Evolutionary conservation across 2,113 vertebrate species (phyloP).

Genomic region (Hydropotes inermis): DNA sequence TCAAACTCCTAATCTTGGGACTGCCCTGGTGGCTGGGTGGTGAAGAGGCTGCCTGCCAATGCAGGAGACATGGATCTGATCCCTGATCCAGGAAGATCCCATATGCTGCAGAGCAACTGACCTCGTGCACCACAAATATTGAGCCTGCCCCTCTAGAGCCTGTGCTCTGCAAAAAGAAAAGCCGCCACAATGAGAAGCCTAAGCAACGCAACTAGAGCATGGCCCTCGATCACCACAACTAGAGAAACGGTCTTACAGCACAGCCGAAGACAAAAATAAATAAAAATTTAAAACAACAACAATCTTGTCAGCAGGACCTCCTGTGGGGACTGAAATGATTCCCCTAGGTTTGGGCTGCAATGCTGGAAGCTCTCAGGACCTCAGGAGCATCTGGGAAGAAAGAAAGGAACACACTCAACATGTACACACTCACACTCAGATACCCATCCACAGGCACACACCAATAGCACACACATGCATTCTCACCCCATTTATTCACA

Average conservation of each 20-base stretch:
- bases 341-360: background rate
- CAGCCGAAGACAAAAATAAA: background rate
- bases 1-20: background rate
- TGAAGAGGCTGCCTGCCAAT: background rate
- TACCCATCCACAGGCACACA: background rate
- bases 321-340: background rate
- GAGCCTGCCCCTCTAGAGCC: background rate
- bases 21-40: background rate
- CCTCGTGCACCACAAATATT: background rate
- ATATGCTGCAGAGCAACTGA: background rate
- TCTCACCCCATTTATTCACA: background rate
- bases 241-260: background rate
- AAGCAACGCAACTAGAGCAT: background rate
- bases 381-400: background rate
- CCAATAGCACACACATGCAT: fast-evolving
- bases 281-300: background rate
- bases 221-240: background rate
- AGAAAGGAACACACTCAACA: background rate
- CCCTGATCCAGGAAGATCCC: background rate
- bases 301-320: background rate
- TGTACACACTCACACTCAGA: background rate
- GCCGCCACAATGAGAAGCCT: background rate
- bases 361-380: background rate
- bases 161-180: background rate
- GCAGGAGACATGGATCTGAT: background rate